These are phyloP conservation scores for Eurois occulta DNA, from an alignment of 2,888 invertebrate species.

Conservation along the genomic window DNA sequence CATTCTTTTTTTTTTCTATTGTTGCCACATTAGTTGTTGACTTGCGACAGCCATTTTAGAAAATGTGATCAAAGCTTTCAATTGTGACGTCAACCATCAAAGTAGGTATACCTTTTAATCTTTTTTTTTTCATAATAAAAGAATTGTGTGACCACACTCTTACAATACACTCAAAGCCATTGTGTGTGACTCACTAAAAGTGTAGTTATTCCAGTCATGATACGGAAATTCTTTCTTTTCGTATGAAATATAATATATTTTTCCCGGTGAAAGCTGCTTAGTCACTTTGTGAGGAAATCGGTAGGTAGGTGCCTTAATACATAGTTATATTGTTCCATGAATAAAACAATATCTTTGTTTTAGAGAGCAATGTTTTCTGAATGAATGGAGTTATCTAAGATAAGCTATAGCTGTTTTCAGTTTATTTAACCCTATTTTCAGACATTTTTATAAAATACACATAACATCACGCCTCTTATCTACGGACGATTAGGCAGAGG, in stretches of 20 bases:
- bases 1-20: conserved; percentile 8
- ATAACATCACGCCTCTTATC: no score
- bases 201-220: conserved; percentile 39
- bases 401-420: no score
- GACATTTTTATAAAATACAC: no score
- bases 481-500: no score
- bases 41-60: not conserved
- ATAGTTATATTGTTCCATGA: not conserved
- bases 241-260: conserved; percentile 31
- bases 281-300: conserved; percentile 21
- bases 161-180: conserved; percentile 8
- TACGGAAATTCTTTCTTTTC: conserved; percentile 20
- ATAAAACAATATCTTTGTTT: not conserved
- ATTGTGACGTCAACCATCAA: conserved; percentile 27
- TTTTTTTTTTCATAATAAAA: conserved; percentile 10
- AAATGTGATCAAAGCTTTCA: conserved; percentile 30
- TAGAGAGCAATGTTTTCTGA: not conserved
- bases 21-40: not conserved
- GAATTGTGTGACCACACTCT: conserved; percentile 20
- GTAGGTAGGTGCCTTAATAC: not conserved
- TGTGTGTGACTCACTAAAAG: conserved; percentile 23
- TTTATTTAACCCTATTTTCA: no score
- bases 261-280: conserved; percentile 13
- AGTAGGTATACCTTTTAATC: conserved; percentile 11
- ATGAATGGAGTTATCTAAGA: no score